These are phyloP conservation scores for Propithecus perrieri DNA, from an alignment of 2,797 vertebrate species.

Conservation along the genomic window DNA sequence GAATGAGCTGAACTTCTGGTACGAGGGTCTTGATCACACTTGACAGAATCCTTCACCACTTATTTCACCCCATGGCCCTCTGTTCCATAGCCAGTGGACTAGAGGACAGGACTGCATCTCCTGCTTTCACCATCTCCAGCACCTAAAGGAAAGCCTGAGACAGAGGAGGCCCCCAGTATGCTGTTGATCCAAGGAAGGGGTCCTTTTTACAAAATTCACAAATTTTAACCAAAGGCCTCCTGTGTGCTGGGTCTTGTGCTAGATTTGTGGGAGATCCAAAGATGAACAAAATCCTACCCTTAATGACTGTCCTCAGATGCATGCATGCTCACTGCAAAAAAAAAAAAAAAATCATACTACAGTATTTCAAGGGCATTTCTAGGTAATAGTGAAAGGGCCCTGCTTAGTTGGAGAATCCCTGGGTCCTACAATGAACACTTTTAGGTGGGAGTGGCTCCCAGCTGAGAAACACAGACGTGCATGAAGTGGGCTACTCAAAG, in stretches of 20 bases:
- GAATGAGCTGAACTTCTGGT: neutral
- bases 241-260: neutral
- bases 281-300: neutral
- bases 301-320: neutral
- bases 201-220: neutral
- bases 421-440: neutral
- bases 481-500: neutral
- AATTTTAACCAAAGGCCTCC: neutral
- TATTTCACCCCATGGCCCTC: neutral
- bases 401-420: neutral
- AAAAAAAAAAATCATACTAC: rapidly evolving
- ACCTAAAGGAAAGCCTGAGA: neutral
- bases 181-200: neutral
- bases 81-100: neutral
- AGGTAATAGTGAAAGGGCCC: neutral
- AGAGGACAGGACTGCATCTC: neutral
- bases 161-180: neutral
- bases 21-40: neutral
- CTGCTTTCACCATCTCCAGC: neutral
- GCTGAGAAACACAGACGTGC: neutral
- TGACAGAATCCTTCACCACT: neutral
- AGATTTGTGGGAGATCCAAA: neutral
- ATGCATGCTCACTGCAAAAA: neutral
- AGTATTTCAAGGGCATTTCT: neutral
- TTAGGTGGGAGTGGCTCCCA: neutral